A percentile compares a stretch with the other conserved stretches of the same genome.
Evolutionary conservation across 2,888 invertebrate species (phyloP).

Genomic region (Epiblema foenella): DNA sequence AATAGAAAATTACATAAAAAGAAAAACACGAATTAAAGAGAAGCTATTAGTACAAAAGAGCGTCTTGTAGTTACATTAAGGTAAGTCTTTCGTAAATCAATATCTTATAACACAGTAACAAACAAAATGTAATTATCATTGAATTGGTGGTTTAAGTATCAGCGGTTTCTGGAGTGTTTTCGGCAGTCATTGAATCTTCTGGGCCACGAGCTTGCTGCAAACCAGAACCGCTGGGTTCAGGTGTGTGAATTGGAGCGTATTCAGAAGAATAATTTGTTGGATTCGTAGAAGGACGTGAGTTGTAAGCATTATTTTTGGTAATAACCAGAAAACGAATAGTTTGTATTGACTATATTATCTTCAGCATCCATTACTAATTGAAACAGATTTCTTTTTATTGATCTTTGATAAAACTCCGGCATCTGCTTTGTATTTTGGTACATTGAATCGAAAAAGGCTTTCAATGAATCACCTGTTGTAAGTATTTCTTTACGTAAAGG

Average conservation of each 20-base stretch:
- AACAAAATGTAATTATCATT: too few species aligned
- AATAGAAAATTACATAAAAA: constrained; percentile 44
- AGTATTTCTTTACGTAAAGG: constrained; percentile 46
- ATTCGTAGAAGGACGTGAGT: constrained; percentile 44
- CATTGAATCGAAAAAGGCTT: constrained; percentile 48
- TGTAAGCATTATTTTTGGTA: constrained; percentile 41
- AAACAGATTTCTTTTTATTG: constrained; percentile 49
- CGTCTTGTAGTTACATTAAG: constrained; percentile 47
- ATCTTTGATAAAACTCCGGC: constrained; percentile 47
- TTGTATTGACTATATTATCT: constrained; percentile 48
- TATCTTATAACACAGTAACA: too few species aligned
- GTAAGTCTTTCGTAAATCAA: constrained; percentile 29
- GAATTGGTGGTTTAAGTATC: too few species aligned
- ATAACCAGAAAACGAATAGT: constrained; percentile 45
- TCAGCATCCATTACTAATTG: constrained; percentile 49
- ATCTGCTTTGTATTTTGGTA: constrained; percentile 48
- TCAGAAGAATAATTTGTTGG: constrained; percentile 42
- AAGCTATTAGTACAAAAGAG: constrained; percentile 48
- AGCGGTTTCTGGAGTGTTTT: too few species aligned
- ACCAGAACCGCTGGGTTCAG: constrained; percentile 46
- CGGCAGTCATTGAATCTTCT: constrained; percentile 34
- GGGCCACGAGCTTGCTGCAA: constrained; percentile 45
- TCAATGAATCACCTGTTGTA: constrained; percentile 45
- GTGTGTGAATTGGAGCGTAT: constrained; percentile 24
- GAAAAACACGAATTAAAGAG: constrained; percentile 47